Percentiles rank a stretch among this genome's conserved stretches.
Evolutionary conservation across 30 jellyfish, hydroid and myxozoan species (phyloP).

Genomic region (Kudoa iwatai): DNA sequence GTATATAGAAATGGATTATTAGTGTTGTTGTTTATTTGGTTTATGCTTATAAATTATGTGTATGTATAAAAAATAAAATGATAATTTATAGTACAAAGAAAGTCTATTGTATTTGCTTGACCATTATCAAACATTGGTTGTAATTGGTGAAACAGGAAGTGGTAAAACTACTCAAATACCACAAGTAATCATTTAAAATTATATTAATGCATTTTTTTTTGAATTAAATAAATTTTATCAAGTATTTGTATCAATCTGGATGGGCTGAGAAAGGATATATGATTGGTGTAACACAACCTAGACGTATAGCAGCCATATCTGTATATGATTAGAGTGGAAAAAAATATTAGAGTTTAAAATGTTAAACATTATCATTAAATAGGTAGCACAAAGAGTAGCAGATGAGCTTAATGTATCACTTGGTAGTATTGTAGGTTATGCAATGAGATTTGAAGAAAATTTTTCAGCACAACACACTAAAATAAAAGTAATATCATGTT

Average conservation of each 20-base stretch:
- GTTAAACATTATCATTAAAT: background rate
- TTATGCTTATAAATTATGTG: too few relatives aligned
- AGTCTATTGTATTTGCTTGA: constrained; percentile 30
- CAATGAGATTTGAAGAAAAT: constrained; percentile 34
- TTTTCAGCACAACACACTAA: background rate
- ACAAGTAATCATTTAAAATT: constrained; percentile 7
- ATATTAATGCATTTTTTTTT: too few relatives aligned
- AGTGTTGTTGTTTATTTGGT: too few relatives aligned
- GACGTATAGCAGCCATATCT: constrained; percentile 60
- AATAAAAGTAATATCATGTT: background rate
- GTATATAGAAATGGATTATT: too few relatives aligned
- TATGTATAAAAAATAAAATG: too few relatives aligned
- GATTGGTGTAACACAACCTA: constrained; percentile 74
- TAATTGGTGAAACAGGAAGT: constrained; percentile 92
- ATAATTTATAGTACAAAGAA: constrained; percentile 27
- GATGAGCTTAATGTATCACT: constrained; percentile 56
- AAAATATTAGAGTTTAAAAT: too few relatives aligned
- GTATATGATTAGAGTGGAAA: too few relatives aligned
- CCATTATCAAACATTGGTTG: constrained; percentile 33
- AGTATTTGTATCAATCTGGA: constrained; percentile 51
- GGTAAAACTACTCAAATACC: constrained; percentile 82
- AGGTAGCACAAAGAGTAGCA: constrained; percentile 63
- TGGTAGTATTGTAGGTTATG: constrained; percentile 47
- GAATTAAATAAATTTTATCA: too few relatives aligned
- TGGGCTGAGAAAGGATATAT: constrained; percentile 28